A percentile compares a stretch with the other conserved stretches of the same genome.
phyloP scores from a whole-genome alignment of 2,888 invertebrate genomes.

The Smittia aterrima region DNA sequence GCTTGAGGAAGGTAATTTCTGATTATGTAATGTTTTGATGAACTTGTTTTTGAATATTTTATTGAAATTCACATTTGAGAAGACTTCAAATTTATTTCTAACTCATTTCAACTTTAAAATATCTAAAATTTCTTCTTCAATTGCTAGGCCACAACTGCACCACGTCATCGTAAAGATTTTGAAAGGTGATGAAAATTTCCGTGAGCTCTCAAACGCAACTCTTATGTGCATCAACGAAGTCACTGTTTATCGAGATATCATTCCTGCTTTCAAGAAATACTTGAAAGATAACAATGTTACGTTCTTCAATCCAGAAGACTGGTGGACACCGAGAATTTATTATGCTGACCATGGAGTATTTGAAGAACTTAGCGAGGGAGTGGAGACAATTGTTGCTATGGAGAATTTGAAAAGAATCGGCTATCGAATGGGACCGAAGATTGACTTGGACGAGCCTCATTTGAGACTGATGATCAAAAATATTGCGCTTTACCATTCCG shows the following conservation, averaged over 20 bases:
- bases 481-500: conserved; percentile 50
- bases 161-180: conserved; percentile 50
- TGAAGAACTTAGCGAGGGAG: conserved; percentile 39
- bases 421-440: conserved; percentile 48
- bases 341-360: conserved; percentile 49
- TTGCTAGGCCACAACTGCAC: not conserved
- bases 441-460: conserved; percentile 48
- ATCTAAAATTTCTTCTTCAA: not conserved
- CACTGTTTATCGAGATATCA: conserved; percentile 48
- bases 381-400: conserved; percentile 49
- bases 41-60: not conserved
- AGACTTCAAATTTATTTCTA: too few relatives aligned
- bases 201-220: conserved; percentile 48
- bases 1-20: too few relatives aligned
- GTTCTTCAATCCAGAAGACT: conserved; percentile 45
- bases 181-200: conserved; percentile 49
- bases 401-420: conserved; percentile 49
- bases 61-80: too few relatives aligned
- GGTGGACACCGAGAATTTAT: conserved; percentile 48
- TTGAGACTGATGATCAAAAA: conserved; percentile 47
- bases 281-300: conserved; percentile 42
- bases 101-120: too few relatives aligned
- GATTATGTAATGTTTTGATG: too few relatives aligned
- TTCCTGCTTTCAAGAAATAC: conserved; percentile 47
- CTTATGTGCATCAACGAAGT: conserved; percentile 51